phyloP scores from a whole-genome alignment of 2,113 vertebrate species.

The Platycercus adscitus region DNA sequence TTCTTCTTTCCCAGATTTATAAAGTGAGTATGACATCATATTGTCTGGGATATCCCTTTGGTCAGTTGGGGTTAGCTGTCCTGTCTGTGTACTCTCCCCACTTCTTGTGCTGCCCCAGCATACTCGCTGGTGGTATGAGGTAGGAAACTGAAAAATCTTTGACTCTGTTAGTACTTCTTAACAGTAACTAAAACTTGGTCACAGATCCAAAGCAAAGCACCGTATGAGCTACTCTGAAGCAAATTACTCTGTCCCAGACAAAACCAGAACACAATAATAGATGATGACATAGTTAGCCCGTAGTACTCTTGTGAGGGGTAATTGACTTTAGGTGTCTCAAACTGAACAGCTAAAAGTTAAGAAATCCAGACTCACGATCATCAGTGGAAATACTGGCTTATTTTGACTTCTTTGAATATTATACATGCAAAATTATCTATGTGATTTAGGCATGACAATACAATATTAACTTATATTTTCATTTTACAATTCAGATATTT shows the following conservation, averaged over 20 bases:
- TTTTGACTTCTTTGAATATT: neutral
- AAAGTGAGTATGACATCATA: neutral
- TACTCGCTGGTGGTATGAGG: rapidly evolving
- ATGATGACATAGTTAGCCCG: neutral
- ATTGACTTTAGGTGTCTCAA: neutral
- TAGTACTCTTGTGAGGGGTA: neutral
- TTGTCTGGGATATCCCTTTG: neutral
- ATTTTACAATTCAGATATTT: neutral
- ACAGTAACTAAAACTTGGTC: neutral
- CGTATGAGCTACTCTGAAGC: rapidly evolving
- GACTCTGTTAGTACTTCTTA: neutral
- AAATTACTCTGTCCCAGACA: neutral
- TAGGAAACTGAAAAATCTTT: neutral
- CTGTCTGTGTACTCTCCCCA: neutral
- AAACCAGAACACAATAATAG: neutral
- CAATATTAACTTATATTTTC: neutral
- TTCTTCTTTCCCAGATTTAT: neutral
- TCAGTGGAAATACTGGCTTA: neutral
- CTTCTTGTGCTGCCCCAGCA: neutral
- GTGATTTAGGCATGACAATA: neutral
- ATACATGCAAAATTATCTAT: neutral
- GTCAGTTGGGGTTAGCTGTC: neutral
- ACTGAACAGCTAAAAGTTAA: neutral
- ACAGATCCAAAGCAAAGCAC: neutral
- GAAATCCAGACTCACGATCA: neutral